Percentiles rank a stretch among this genome's conserved stretches.
Evolutionary conservation across 2,113 vertebrate species (phyloP).

Genomic region (Meleagris gallopavo): DNA sequence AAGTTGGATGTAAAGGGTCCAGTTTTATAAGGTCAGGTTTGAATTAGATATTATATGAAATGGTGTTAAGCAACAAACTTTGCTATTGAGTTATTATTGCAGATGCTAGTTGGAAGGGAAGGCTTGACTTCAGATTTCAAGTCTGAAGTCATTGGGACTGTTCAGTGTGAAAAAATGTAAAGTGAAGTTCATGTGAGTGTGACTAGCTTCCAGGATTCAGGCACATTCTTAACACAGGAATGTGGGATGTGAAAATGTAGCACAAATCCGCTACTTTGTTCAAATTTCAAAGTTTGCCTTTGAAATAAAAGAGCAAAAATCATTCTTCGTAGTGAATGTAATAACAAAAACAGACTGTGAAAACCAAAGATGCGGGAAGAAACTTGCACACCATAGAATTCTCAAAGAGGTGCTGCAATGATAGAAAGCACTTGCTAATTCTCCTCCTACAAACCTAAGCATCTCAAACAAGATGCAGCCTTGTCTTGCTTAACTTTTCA

Average conservation of each 20-base stretch:
- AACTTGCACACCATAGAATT: background rate
- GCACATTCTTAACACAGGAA: background rate
- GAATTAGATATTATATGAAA: conserved; percentile 52
- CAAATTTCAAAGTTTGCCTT: background rate
- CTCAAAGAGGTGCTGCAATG: background rate
- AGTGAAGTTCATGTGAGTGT: background rate
- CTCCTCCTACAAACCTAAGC: background rate
- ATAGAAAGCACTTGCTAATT: background rate
- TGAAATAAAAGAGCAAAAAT: background rate
- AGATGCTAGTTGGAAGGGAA: background rate
- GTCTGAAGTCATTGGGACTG: background rate
- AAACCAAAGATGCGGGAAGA: background rate
- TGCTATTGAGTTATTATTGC: conserved; percentile 5
- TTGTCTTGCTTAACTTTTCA: background rate
- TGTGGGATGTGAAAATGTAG: background rate
- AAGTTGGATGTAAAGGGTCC: background rate
- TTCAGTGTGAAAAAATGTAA: conserved; percentile 7
- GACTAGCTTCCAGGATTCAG: conserved; percentile 3
- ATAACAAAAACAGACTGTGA: background rate
- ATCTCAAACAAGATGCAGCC: background rate
- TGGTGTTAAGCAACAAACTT: conserved; percentile 1
- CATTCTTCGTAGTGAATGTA: background rate
- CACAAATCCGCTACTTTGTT: background rate
- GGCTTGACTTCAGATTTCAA: background rate
- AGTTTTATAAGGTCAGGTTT: conserved; percentile 12